These are phyloP conservation scores for Rugalucina vietnamica DNA, from an alignment of 2,888 invertebrate genomes.

Conservation along the genomic window DNA sequence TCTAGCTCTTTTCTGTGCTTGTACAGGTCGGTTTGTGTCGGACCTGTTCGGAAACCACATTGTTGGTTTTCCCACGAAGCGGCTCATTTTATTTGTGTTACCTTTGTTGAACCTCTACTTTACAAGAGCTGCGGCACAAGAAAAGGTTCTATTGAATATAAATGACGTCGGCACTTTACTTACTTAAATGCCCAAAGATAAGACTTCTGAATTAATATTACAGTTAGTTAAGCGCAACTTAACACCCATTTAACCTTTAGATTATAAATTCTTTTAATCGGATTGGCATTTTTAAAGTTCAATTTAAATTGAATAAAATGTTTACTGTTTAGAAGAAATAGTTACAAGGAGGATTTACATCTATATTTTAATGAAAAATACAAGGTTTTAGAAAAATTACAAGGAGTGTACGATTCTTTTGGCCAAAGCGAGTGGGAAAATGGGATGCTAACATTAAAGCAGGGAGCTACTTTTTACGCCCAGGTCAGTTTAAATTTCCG, in stretches of 20 bases:
- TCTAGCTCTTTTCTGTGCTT: neutral
- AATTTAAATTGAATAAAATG: neutral
- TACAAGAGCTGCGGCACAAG: neutral
- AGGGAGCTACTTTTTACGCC: neutral
- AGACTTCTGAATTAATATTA: neutral
- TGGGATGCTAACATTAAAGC: neutral
- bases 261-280: constrained; percentile 3
- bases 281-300: neutral
- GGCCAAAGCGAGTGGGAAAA: too few relatives aligned
- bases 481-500: neutral
- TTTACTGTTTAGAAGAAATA: neutral
- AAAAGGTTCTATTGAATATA: neutral
- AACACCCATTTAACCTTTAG: constrained; percentile 1
- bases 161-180: neutral
- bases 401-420: neutral
- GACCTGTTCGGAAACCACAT: neutral
- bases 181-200: neutral
- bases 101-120: too few relatives aligned
- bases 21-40: neutral
- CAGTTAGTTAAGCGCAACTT: constrained; percentile 5
- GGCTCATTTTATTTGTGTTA: too few relatives aligned
- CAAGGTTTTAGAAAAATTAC: neutral
- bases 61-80: too few relatives aligned
- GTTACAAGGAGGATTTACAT: neutral
- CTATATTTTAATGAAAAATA: neutral